These are phyloP conservation scores for Neria commutata DNA, from an alignment of 2,888 invertebrate genomes.

Conservation along the genomic window DNA sequence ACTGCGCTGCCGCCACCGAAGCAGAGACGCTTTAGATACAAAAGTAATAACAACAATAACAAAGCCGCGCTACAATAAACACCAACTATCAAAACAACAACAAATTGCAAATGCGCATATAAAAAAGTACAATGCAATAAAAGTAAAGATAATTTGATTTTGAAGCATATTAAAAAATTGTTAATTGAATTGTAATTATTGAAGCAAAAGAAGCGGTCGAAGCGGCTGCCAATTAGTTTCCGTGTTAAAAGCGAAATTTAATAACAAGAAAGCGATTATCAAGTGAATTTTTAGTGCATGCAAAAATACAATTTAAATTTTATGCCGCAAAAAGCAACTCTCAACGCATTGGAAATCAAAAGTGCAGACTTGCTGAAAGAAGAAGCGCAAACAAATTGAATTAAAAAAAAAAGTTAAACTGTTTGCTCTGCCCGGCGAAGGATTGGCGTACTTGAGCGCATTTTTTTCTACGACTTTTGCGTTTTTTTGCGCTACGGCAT, in stretches of 20 bases:
- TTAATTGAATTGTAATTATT: not conserved
- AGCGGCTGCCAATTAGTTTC: no score
- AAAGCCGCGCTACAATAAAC: no score
- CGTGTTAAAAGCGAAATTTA: constrained; percentile 2
- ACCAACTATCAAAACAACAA: no score
- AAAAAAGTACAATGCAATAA: no score
- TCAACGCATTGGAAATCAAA: not conserved
- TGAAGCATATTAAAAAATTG: no score
- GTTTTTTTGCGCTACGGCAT: no score
- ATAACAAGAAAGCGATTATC: not conserved
- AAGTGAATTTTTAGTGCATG: constrained; percentile 1
- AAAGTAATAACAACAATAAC: no score
- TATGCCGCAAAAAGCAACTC: not conserved
- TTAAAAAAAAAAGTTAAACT: not conserved
- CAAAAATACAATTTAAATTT: not conserved
- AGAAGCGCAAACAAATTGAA: constrained; percentile 7
- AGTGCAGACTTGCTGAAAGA: constrained; percentile 1
- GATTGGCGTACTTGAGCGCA: constrained; percentile 35
- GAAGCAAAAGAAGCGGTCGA: not conserved
- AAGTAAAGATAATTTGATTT: no score
- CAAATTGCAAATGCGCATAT: no score
- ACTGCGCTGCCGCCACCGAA: no score
- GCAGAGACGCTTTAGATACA: no score
- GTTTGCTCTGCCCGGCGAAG: constrained; percentile 1
- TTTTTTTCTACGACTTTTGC: no score